Conservation (phyloP, 1,140 invertebrate species). For the Macrosteles quadrilineatus region DNA sequence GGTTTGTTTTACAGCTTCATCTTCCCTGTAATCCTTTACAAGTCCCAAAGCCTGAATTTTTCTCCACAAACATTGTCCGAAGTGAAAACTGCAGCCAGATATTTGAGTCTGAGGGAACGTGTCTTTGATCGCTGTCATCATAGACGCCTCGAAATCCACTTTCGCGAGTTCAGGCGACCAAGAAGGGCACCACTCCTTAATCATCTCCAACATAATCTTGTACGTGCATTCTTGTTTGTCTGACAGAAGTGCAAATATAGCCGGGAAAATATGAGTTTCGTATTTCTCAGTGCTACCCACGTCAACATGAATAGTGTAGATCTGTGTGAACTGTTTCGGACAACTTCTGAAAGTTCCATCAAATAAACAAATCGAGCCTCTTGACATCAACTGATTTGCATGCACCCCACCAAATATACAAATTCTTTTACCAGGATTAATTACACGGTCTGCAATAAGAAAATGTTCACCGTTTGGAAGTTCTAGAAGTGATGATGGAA, state of each 20-base stretch:
- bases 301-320: background rate
- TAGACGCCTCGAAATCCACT: background rate
- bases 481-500: too few relatives aligned
- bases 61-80: background rate
- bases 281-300: background rate
- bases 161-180: background rate
- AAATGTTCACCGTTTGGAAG: too few relatives aligned
- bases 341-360: constrained; percentile 1
- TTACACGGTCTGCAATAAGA: too few relatives aligned
- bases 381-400: background rate
- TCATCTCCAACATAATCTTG: background rate
- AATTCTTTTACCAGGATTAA: too few relatives aligned
- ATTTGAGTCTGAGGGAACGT: background rate
- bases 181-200: background rate
- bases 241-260: background rate
- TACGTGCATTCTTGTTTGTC: background rate
- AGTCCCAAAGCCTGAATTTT: background rate
- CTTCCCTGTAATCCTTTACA: background rate
- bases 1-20: background rate
- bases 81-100: background rate
- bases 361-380: background rate
- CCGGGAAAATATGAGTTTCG: background rate
- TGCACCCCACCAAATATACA: background rate
- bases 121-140: background rate
- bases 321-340: background rate